phyloP scores from a whole-genome alignment of 2,113 vertebrate genomes.

The Chionodraco myersi region DNA sequence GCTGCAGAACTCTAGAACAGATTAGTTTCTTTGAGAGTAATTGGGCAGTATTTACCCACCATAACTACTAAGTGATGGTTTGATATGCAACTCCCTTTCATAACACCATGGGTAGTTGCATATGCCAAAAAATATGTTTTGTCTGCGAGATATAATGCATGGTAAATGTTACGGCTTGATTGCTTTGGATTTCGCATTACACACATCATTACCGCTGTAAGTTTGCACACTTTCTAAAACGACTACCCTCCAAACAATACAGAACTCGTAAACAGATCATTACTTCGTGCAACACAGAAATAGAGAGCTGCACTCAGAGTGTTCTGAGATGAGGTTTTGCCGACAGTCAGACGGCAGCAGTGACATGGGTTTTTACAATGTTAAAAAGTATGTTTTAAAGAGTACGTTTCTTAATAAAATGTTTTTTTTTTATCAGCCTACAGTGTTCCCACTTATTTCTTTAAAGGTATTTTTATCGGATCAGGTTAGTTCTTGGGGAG shows the following conservation, averaged over 20 bases:
- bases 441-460: not conserved
- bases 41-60: not conserved
- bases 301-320: not conserved
- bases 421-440: constrained; percentile 46
- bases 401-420: constrained; percentile 66
- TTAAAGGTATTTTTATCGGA: not conserved
- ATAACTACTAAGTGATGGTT: not conserved
- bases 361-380: constrained; percentile 53
- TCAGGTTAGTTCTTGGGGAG: not conserved
- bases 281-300: not conserved
- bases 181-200: not conserved
- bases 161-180: not conserved
- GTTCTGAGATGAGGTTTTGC: not conserved
- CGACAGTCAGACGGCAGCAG: not conserved
- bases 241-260: not conserved
- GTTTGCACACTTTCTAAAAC: not conserved
- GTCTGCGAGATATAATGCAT: not conserved
- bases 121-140: not conserved
- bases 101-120: not conserved
- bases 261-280: not conserved
- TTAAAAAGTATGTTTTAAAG: constrained; percentile 52
- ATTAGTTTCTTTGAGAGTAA: not conserved
- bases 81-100: not conserved
- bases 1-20: not conserved
- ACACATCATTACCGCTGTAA: constrained; percentile 1